Base-by-base conservation (phyloP, 1,140 invertebrate species). In the Drosophila setifemur region DNA sequence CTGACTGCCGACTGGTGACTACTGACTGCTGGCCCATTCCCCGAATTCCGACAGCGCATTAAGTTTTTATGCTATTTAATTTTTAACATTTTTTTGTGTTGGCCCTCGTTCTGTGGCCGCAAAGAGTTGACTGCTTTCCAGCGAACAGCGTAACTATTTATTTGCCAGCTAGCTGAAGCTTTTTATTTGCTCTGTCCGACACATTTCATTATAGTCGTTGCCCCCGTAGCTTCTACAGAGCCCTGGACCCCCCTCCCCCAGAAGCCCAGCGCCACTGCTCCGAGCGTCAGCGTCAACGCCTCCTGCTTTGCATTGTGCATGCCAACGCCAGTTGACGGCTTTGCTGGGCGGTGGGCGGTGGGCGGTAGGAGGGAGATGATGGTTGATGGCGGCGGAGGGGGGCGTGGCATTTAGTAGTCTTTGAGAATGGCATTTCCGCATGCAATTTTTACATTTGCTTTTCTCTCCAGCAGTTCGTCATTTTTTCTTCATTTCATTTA, bases 61-160 rank as follows among this genome's bases (percentile, higher is more conserved):
- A 76, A 85, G 81, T 86, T 86, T 86, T 86, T 86, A 86, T 86
- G 81, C 81, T 61, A 81, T 86, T 86, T 86, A 86, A 86, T 86
- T 86, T 85, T 86, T 73, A 60, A 68, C 57, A 79, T 70, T 83
- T 83, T 73, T 29, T 23, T 57, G 45, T 76, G 23, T 25, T 40
- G 44, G 33, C 54, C 47, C 63, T 79, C 43, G 53, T 75, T 76
- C 57, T 76, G 67, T 57, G 54, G 57, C 76, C 81, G 61, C 71
- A 81, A 76, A 86, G 81, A 79, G 79, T 83, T 83, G 69, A 74
- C 49, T 55, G 45, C 57, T 66, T 85, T 86, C 71, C 75, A 40
- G 44, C 54, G 70, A 85, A 85, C 66, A 74, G 79, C 55, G 54
- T 73, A 83, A 69, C 72, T 83, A 85, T 85, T 83, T 83, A 83